These are phyloP conservation scores for Xestia sexstrigata DNA, from an alignment of 2,888 invertebrate species.

Conservation along the genomic window DNA sequence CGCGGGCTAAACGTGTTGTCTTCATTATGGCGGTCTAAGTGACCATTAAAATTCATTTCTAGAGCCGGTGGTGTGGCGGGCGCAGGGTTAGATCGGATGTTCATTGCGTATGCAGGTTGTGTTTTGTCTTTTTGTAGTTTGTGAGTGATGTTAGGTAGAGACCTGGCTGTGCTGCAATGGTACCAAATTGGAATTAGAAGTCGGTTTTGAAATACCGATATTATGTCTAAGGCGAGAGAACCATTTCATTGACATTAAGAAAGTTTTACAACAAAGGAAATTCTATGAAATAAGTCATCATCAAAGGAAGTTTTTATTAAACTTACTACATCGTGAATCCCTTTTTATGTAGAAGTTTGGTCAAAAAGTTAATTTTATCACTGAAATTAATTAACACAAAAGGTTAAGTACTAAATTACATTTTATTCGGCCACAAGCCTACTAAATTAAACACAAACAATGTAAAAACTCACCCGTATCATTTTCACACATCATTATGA, in stretches of 20 bases:
- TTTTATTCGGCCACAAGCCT: not conserved
- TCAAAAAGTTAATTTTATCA: not conserved
- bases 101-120: slow-evolving; percentile 53
- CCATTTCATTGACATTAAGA: too few species aligned
- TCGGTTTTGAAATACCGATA: not conserved
- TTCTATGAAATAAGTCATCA: not conserved
- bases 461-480: slow-evolving; percentile 15
- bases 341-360: not conserved
- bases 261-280: not conserved
- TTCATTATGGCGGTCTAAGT: slow-evolving; percentile 83
- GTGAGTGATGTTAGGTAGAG: too few species aligned
- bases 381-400: not conserved
- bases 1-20: slow-evolving; percentile 74
- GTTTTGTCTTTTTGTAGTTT: slow-evolving; percentile 30
- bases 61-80: slow-evolving; percentile 71
- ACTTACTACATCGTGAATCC: not conserved
- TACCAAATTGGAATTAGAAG: not conserved
- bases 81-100: slow-evolving; percentile 51
- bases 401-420: not conserved
- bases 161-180: too few species aligned
- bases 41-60: slow-evolving; percentile 88
- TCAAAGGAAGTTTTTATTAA: not conserved
- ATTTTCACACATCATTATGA: slow-evolving; percentile 42
- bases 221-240: not conserved
- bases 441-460: slow-evolving; percentile 36